Conservation (phyloP, 2,113 vertebrate genomes). For the Bos indicus region DNA sequence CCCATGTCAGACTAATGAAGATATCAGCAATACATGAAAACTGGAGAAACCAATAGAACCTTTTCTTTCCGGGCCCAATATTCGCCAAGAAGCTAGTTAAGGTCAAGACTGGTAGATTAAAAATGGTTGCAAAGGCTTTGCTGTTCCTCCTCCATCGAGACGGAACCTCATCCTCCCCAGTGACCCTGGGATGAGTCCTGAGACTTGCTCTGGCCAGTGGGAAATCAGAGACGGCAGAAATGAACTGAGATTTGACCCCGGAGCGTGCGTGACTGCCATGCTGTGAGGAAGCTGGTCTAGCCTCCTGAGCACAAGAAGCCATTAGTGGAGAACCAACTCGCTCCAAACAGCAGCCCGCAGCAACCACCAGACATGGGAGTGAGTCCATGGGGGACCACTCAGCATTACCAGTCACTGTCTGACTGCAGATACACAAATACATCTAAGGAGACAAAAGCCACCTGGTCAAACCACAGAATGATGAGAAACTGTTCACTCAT, state of each 20-base stretch:
- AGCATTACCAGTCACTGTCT: neutral
- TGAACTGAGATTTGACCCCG: neutral
- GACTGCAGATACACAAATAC: neutral
- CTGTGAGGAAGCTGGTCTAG: neutral
- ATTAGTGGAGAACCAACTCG: neutral
- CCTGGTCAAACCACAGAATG: neutral
- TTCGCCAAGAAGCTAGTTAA: neutral
- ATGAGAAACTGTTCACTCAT: neutral
- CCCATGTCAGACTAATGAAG: neutral
- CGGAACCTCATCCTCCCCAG: neutral
- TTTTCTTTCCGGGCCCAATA: neutral
- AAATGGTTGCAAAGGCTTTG: neutral
- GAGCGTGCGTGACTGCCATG: neutral
- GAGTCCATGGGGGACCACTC: neutral
- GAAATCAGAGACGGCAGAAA: neutral
- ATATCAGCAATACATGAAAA: neutral
- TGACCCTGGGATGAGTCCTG: neutral
- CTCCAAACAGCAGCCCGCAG: neutral
- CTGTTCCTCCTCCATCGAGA: neutral
- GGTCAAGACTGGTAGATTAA: neutral
- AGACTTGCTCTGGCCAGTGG: neutral
- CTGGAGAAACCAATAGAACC: neutral
- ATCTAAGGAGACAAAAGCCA: neutral
- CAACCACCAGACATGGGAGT: neutral
- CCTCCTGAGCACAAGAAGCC: neutral